These are phyloP conservation scores for Chalcosyrphus nemorum DNA, from an alignment of 2,888 invertebrate species.

Conservation along the genomic window DNA sequence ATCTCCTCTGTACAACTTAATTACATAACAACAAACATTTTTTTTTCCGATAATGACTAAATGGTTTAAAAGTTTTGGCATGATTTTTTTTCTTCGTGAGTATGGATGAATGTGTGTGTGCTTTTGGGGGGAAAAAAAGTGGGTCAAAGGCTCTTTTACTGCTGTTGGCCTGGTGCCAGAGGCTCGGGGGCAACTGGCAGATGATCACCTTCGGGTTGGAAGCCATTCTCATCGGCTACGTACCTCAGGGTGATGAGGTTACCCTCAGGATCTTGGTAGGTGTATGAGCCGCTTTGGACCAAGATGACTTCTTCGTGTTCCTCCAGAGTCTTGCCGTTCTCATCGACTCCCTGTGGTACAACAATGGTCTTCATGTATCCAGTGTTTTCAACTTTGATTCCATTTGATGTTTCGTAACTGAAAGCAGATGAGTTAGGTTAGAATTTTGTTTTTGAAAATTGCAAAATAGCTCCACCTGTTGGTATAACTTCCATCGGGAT, in stretches of 20 bases:
- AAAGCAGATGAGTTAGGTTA: neutral
- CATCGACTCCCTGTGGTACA: slow-evolving; percentile 81
- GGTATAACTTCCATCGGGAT: slow-evolving; percentile 83
- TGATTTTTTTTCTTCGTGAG: slow-evolving; percentile 49
- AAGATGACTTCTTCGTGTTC: slow-evolving; percentile 84
- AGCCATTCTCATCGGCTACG: slow-evolving; percentile 89
- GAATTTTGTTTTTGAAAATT: neutral
- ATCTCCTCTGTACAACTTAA: slow-evolving; percentile 68
- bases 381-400: slow-evolving; percentile 88
- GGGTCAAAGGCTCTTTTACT: slow-evolving; percentile 51
- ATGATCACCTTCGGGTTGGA: slow-evolving; percentile 86
- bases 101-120: slow-evolving; percentile 11
- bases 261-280: slow-evolving; percentile 88
- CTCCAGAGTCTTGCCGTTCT: slow-evolving; percentile 81
- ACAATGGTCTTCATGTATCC: slow-evolving; percentile 87
- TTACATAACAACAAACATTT: slow-evolving; percentile 68
- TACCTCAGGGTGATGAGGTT: slow-evolving; percentile 86
- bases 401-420: slow-evolving; percentile 91
- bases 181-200: slow-evolving; percentile 84
- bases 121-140: no score
- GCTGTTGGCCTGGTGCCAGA: slow-evolving; percentile 62
- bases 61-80: slow-evolving; percentile 66
- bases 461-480: slow-evolving; percentile 81
- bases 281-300: slow-evolving; percentile 87
- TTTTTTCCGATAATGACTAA: slow-evolving; percentile 62